Percentiles rank a stretch among this genome's conserved stretches.
These are phyloP conservation scores for Hoplias malabaricus DNA, from an alignment of 2,113 vertebrate species.

Conservation along the genomic window DNA sequence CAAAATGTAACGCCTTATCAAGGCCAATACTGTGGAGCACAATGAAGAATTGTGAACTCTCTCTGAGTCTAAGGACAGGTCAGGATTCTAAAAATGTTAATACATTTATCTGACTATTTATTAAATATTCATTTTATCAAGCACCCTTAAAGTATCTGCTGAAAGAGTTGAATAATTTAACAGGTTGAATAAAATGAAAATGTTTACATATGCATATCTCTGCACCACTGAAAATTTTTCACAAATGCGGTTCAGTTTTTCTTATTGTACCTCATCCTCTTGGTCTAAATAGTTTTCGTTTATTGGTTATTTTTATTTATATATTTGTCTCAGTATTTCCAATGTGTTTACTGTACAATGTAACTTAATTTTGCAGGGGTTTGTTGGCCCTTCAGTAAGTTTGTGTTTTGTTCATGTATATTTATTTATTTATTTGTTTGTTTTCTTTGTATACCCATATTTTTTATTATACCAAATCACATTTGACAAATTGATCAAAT, in stretches of 20 bases:
- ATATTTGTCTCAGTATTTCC: constrained; percentile 68
- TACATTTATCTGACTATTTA: constrained; percentile 53
- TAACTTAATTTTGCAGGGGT: constrained; percentile 62
- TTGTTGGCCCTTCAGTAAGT: constrained; percentile 83
- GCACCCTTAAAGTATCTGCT: constrained; percentile 86
- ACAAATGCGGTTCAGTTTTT: constrained; percentile 73
- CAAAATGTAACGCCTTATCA: constrained; percentile 74
- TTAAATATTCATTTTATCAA: constrained; percentile 69
- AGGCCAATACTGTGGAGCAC: constrained; percentile 60
- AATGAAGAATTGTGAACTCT: constrained; percentile 17
- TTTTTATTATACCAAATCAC: neutral
- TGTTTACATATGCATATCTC: constrained; percentile 97
- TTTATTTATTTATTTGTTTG: constrained; percentile 38
- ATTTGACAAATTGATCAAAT: neutral
- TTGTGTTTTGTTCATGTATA: constrained; percentile 21
- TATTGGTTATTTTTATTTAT: constrained; percentile 66
- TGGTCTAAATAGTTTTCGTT: constrained; percentile 1
- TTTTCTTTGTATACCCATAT: neutral
- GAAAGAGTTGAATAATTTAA: constrained; percentile 71
- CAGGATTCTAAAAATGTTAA: constrained; percentile 36
- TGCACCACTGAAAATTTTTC: constrained; percentile 84
- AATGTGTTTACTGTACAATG: constrained; percentile 61
- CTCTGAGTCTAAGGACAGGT: constrained; percentile 7
- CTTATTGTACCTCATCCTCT: neutral
- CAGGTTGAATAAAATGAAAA: constrained; percentile 75